A percentile compares a stretch with the other conserved stretches of the same genome.
Conservation (phyloP, 1,140 invertebrate species). For the Heliconius melpomene region DNA sequence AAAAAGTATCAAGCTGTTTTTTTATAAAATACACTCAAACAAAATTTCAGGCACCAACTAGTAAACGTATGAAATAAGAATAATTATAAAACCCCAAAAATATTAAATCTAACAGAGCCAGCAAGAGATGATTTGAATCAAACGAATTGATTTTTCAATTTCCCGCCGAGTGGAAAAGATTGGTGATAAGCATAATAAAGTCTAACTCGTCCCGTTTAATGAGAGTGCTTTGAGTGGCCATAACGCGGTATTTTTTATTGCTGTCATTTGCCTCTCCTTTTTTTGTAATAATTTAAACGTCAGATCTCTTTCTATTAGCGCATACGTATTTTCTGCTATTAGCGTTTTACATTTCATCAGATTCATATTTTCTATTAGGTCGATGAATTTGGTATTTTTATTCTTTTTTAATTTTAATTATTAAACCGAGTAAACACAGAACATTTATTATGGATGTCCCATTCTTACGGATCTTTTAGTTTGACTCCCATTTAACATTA, state of each 20-base stretch:
- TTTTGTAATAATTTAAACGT: constrained; percentile 70
- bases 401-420: background rate
- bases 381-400: background rate
- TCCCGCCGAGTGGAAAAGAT: constrained; percentile 42
- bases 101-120: background rate
- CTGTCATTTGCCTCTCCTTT: constrained; percentile 54
- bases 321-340: constrained; percentile 21
- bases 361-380: constrained; percentile 15
- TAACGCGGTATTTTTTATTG: constrained; percentile 55
- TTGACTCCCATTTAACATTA: no score
- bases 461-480: no score
- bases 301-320: constrained; percentile 35
- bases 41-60: no score
- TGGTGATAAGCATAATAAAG: constrained; percentile 52
- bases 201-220: constrained; percentile 49
- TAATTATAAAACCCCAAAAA: background rate
- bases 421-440: no score
- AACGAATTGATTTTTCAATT: constrained; percentile 41
- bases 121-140: background rate
- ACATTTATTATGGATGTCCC: no score
- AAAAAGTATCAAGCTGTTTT: no score
- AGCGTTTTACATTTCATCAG: constrained; percentile 19
- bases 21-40: no score
- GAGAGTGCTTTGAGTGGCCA: constrained; percentile 46
- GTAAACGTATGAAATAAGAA: background rate